Conservation (phyloP, 2,888 invertebrate species). For the Pocota personata region DNA sequence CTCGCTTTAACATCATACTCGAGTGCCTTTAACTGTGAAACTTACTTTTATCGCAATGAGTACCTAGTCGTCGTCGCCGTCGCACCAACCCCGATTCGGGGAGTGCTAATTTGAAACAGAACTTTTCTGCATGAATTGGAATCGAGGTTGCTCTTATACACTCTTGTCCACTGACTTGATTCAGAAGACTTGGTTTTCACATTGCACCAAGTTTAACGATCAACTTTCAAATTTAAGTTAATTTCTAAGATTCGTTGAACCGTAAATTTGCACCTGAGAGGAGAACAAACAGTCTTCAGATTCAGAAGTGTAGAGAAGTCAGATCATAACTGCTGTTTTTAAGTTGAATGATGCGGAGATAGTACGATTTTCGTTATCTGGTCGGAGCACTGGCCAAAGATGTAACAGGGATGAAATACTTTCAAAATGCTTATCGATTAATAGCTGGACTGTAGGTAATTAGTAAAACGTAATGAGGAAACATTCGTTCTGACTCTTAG, state of each 20-base stretch:
- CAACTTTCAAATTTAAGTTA: slow-evolving; percentile 67
- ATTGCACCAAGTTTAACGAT: slow-evolving; percentile 66
- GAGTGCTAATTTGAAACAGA: slow-evolving; percentile 73
- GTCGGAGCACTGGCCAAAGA: not conserved
- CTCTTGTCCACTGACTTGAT: slow-evolving; percentile 47
- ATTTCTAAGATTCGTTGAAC: slow-evolving; percentile 68
- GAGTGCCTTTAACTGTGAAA: slow-evolving; percentile 70
- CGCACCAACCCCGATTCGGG: not conserved
- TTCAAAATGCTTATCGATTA: not conserved
- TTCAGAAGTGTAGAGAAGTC: slow-evolving; percentile 46
- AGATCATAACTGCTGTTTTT: slow-evolving; percentile 64
- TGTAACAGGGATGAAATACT: not conserved
- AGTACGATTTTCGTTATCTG: slow-evolving; percentile 47
- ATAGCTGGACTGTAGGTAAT: not conserved
- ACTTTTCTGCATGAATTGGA: slow-evolving; percentile 70
- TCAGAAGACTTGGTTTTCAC: slow-evolving; percentile 54
- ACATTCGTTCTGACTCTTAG: too few relatives aligned
- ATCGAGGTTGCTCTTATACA: slow-evolving; percentile 51
- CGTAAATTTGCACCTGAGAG: slow-evolving; percentile 64
- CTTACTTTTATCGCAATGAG: slow-evolving; percentile 70
- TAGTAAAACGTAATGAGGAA: not conserved
- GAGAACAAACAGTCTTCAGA: not conserved
- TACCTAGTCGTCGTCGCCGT: slow-evolving; percentile 18
- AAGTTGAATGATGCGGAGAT: slow-evolving; percentile 51
- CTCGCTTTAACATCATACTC: slow-evolving; percentile 71